Conservation (phyloP, 2,113 vertebrate genomes). For the Halcyon malimbica region DNA sequence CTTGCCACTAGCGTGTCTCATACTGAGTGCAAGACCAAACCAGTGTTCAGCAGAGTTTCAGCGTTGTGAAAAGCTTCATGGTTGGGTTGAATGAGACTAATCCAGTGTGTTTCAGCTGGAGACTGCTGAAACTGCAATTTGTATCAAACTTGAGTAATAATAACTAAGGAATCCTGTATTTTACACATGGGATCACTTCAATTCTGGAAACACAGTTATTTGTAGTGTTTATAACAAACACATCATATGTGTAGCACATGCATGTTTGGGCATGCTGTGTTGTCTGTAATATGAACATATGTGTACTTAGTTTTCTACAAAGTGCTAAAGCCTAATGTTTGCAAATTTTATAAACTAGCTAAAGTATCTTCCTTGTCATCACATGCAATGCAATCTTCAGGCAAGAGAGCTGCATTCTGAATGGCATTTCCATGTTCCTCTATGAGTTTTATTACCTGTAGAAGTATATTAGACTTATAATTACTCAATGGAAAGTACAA, state of each 20-base stretch:
- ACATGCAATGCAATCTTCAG: background rate
- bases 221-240: background rate
- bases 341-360: background rate
- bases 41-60: background rate
- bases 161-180: background rate
- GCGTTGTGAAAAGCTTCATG: background rate
- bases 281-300: background rate
- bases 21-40: background rate
- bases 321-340: background rate
- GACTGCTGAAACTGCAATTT: background rate
- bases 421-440: background rate
- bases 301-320: background rate
- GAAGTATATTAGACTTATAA: background rate
- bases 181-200: background rate
- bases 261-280: background rate
- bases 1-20: background rate
- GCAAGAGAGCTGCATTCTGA: background rate
- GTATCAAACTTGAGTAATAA: background rate
- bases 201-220: background rate
- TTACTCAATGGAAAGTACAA: conserved; percentile 32
- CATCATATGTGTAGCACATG: background rate
- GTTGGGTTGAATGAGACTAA: background rate
- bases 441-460: conserved; percentile 13
- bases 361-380: background rate
- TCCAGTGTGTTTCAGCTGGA: background rate